These are phyloP conservation scores for Euthynnus affinis DNA, from an alignment of 2,797 vertebrate genomes.

Conservation along the genomic window DNA sequence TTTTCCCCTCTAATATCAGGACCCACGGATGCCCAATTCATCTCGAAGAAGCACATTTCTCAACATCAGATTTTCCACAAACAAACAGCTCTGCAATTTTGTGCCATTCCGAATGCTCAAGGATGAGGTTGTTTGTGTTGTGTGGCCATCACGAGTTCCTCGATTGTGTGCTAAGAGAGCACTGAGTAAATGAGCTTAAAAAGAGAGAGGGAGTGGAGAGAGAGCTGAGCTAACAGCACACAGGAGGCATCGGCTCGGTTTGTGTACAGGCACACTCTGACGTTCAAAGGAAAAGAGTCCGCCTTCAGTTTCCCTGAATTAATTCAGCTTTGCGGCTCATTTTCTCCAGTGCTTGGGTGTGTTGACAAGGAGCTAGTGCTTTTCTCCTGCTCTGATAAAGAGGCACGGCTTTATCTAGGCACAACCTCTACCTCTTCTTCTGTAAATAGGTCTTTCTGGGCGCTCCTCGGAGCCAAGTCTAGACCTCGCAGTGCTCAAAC, in stretches of 20 bases:
- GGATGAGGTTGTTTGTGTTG: conserved; percentile 59
- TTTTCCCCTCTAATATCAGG: conserved; percentile 4
- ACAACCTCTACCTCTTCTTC: conserved; percentile 59
- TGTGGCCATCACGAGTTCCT: conserved; percentile 53
- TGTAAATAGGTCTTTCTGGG: conserved; percentile 53
- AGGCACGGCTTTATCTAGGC: conserved; percentile 61
- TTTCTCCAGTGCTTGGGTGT: conserved; percentile 70
- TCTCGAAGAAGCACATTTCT: conserved; percentile 28
- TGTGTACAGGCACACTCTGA: conserved; percentile 72
- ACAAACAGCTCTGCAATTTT: conserved; percentile 25
- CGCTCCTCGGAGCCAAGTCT: conserved; percentile 41
- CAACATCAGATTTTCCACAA: conserved; percentile 18
- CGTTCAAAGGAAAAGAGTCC: conserved; percentile 77
- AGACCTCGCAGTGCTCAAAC: conserved; percentile 46
- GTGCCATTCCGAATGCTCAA: conserved; percentile 8
- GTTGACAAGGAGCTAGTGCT: conserved; percentile 75
- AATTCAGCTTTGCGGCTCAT: conserved; percentile 84
- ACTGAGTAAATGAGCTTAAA: conserved; percentile 77
- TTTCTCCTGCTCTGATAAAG: conserved; percentile 69
- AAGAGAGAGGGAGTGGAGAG: conserved; percentile 78
- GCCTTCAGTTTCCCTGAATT: conserved; percentile 82
- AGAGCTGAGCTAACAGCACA: conserved; percentile 65
- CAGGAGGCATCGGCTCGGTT: conserved; percentile 66
- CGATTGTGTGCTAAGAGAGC: conserved; percentile 61
- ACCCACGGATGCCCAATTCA: conserved; percentile 24